These are phyloP conservation scores for Procavia capensis DNA, from an alignment of 2,113 vertebrate species.

Conservation along the genomic window DNA sequence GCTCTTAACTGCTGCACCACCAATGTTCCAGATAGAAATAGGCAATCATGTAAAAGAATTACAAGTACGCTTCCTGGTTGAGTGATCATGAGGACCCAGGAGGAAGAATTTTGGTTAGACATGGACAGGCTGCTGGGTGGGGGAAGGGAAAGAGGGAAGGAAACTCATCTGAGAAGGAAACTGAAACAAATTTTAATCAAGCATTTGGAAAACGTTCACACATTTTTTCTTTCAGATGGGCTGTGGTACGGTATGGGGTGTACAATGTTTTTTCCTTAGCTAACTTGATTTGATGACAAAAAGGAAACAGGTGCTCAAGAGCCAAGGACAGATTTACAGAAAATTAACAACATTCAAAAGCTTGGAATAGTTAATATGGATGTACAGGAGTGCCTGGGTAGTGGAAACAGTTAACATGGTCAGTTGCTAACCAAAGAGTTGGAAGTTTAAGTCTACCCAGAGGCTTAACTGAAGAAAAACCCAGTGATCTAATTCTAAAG, in stretches of 20 bases:
- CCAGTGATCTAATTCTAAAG: background rate
- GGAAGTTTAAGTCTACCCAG: background rate
- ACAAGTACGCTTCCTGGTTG: background rate
- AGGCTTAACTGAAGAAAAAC: background rate
- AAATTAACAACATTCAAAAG: background rate
- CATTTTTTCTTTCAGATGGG: background rate
- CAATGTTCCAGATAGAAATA: background rate
- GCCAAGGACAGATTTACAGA: background rate
- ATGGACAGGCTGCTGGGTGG: rapidly evolving
- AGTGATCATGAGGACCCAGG: too few species aligned
- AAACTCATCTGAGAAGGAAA: background rate
- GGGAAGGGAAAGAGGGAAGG: rapidly evolving
- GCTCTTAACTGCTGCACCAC: too few species aligned
- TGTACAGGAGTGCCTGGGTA: background rate
- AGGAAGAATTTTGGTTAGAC: rapidly evolving
- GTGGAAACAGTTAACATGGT: background rate
- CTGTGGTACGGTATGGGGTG: background rate
- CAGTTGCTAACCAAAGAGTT: background rate
- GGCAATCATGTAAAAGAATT: background rate
- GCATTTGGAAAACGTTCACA: background rate
- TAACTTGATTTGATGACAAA: too few species aligned
- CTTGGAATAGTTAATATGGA: background rate
- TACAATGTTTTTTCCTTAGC: background rate
- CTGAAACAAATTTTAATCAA: background rate
- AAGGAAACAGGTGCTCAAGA: background rate